A percentile compares a stretch with the other conserved stretches of the same genome.
These are phyloP conservation scores for Bhutanitis thaidina DNA, from an alignment of 2,888 invertebrate genomes.

Conservation along the genomic window DNA sequence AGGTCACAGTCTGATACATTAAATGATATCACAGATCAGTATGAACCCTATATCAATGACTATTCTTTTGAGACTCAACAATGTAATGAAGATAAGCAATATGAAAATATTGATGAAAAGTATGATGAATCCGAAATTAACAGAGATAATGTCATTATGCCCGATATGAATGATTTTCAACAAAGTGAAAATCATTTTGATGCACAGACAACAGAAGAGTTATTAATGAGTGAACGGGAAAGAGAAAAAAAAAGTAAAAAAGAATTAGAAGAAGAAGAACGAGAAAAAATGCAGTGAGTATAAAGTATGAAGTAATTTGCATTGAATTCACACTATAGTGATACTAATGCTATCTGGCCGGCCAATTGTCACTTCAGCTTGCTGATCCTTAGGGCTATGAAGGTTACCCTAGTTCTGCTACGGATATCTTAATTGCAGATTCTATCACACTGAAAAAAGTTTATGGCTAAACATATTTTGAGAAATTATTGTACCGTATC, in stretches of 20 bases:
- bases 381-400: no score
- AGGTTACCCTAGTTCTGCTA: no score
- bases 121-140: slow-evolving; percentile 35
- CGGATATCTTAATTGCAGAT: no score
- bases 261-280: slow-evolving; percentile 95
- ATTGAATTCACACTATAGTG: background rate
- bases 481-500: no score
- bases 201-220: slow-evolving; percentile 61
- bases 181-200: slow-evolving; percentile 55
- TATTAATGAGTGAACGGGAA: slow-evolving; percentile 75
- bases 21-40: slow-evolving; percentile 52
- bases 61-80: slow-evolving; percentile 57
- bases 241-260: slow-evolving; percentile 87
- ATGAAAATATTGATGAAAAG: slow-evolving; percentile 35
- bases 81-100: slow-evolving; percentile 37
- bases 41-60: slow-evolving; percentile 63
- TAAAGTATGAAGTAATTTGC: background rate
- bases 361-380: no score
- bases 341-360: no score
- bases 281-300: slow-evolving; percentile 97
- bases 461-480: no score
- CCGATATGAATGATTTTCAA: slow-evolving; percentile 52
- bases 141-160: slow-evolving; percentile 37
- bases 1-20: slow-evolving; percentile 54
- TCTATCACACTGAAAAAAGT: no score